Conservation (phyloP, 2,888 invertebrate species). For the Oligia strigilis region DNA sequence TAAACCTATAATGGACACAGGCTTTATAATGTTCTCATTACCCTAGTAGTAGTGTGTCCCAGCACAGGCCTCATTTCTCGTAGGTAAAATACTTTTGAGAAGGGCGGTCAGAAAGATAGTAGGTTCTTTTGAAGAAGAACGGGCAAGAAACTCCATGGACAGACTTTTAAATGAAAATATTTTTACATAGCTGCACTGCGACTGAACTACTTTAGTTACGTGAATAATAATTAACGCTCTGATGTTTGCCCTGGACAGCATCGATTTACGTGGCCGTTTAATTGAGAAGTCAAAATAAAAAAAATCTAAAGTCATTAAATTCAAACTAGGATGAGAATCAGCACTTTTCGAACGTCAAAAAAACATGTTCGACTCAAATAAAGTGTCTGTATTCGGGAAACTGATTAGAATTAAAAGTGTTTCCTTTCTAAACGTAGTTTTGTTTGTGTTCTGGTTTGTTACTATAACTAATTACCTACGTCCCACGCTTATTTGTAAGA, state of each 20-base stretch:
- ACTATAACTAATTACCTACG: no score
- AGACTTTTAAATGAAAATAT: no score
- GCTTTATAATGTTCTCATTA: neutral
- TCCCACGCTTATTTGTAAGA: neutral
- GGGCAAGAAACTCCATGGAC: no score
- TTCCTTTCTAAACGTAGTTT: constrained; percentile 8
- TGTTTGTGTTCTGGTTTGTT: neutral
- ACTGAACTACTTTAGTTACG: no score
- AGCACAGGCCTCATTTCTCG: neutral
- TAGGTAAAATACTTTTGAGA: no score
- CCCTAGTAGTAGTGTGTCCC: neutral
- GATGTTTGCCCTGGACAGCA: neutral
- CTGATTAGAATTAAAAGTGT: constrained; percentile 1
- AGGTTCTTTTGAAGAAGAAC: no score
- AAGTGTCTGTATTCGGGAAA: neutral
- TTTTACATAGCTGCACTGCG: no score
- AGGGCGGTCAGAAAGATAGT: no score
- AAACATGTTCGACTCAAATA: constrained; percentile 15
- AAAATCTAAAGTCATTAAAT: no score
- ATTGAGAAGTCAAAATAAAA: constrained; percentile 17
- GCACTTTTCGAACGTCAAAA: no score
- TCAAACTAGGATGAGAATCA: no score
- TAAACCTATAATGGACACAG: neutral
- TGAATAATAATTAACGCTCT: neutral
- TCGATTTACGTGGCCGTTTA: constrained; percentile 5